Evolutionary conservation across 2,797 vertebrate species (phyloP), one percentile per base, ranked within the genome.

Genomic region (Mormyrus hasselquistii): DNA sequence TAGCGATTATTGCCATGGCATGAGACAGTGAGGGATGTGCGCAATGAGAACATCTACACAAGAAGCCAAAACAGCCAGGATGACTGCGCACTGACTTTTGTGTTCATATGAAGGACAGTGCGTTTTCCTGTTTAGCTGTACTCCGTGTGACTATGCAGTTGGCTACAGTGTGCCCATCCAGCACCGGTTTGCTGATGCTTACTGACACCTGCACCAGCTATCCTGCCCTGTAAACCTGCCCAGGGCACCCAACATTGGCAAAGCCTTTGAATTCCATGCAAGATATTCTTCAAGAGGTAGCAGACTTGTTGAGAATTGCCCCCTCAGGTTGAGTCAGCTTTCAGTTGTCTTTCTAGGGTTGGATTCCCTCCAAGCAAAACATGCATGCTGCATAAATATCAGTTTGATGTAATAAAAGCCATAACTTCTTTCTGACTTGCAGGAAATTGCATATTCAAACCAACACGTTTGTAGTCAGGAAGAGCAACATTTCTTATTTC

Each of bases 351-450:
- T 84, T 19, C 84, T 34, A 38, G 49, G 49, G 34, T 25, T 34
- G 10, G 4, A 34, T 86, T 86, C 25, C 12, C 29, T 55, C 25
- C 52, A 55, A 53, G 25, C 47, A 38, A 34, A 86, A 86, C 25
- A 47, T 47, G 41, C 38, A 47, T n/a, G 38, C 76, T 47, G 76
- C 76, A 82, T 44, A 47, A 82, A 82, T 34, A 82, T 47, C 76
- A 82, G 76, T 47, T 82, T 82, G 76, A 82, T 47, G 76, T n/a
- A 82, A 82, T 82, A 82, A 82, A 82, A 82, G 38, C 44, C 38
- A 82, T 19, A 82, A 44, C 76, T 82, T 47, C 41, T 82, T 82
- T 82, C 76, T 44, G 76, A 82, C 41, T 82, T 82, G 76, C 25
- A 86, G 49, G 29, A 86, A 86, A 86, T 52, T 86, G 29, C 52